Percentiles rank a stretch among this genome's conserved stretches.
phyloP scores from a whole-genome alignment of 2,797 vertebrate species.

The Crenuchus spilurus region DNA sequence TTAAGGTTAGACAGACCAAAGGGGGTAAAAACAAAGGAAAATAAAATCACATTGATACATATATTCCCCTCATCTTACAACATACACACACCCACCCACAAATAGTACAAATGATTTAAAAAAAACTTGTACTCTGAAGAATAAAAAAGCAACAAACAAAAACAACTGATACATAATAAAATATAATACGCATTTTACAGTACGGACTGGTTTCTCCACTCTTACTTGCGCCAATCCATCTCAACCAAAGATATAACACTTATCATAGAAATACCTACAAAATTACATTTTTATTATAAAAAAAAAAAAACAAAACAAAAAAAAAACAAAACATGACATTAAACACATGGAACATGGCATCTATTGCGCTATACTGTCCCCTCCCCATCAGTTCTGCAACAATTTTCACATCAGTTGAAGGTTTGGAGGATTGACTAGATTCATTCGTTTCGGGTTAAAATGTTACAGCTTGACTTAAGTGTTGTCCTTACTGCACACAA shows the following conservation, averaged over 20 bases:
- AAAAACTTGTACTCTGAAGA: conserved; percentile 75
- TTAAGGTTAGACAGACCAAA: conserved; percentile 61
- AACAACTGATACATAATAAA: conserved; percentile 81
- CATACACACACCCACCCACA: conserved; percentile 68
- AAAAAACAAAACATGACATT: conserved; percentile 48
- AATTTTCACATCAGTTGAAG: conserved; percentile 48
- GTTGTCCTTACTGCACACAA: conserved; percentile 51
- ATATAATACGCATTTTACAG: conserved; percentile 85
- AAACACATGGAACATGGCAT: conserved; percentile 55
- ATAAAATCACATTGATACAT: conserved; percentile 77
- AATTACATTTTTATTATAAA: conserved; percentile 57
- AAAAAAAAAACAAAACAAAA: conserved; percentile 48
- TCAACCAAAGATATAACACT: conserved; percentile 66
- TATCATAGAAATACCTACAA: conserved; percentile 62
- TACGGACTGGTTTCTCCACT: conserved; percentile 73
- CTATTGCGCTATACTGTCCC: conserved; percentile 53
- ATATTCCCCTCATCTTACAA: conserved; percentile 75
- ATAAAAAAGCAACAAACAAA: conserved; percentile 68
- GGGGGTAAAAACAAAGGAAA: conserved; percentile 34
- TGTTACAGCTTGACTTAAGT: conserved; percentile 50
- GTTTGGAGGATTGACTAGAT: conserved; percentile 36
- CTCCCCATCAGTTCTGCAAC: conserved; percentile 47
- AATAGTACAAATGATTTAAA: conserved; percentile 73
- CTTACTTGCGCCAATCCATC: conserved; percentile 60
- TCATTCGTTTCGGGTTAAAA: conserved; percentile 49